Conservation (phyloP, 2,797 vertebrate genomes). For the Xenentodon cancila region DNA sequence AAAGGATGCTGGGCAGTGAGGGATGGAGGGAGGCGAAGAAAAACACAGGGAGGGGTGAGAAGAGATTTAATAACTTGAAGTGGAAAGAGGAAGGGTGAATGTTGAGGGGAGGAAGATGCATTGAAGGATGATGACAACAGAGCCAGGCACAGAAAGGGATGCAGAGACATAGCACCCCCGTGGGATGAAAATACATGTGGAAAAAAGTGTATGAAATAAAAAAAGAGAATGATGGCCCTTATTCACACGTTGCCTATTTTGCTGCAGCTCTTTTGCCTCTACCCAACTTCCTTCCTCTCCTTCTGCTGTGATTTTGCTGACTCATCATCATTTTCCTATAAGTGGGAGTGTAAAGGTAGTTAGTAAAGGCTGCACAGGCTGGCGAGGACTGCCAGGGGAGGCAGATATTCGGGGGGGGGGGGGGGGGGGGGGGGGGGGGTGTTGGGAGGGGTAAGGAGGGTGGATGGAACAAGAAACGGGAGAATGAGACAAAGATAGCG, state of each 20-base stretch:
- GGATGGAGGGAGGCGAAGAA: constrained; percentile 18
- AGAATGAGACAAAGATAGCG: constrained; percentile 69
- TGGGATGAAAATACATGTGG: constrained; percentile 66
- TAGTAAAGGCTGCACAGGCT: constrained; percentile 66
- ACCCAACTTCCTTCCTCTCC: constrained; percentile 32
- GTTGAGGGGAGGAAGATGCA: constrained; percentile 11
- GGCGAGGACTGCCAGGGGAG: constrained; percentile 55
- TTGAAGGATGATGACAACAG: constrained; percentile 64
- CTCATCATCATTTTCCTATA: constrained; percentile 78
- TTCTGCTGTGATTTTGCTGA: constrained; percentile 68
- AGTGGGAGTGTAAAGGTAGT: constrained; percentile 72
- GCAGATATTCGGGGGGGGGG: constrained; percentile 17
- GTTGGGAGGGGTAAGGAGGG: not conserved
- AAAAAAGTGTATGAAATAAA: constrained; percentile 53
- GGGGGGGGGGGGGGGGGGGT: constrained; percentile 9
- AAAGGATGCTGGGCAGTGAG: constrained; percentile 60
- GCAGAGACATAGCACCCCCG: constrained; percentile 56
- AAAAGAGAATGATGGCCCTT: constrained; percentile 72
- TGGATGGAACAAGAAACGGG: constrained; percentile 13
- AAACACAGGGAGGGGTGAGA: constrained; percentile 31
- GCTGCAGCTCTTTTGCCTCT: constrained; percentile 27
- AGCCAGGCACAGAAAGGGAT: constrained; percentile 27
- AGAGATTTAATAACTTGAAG: constrained; percentile 63
- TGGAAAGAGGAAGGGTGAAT: constrained; percentile 1
- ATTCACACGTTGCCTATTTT: constrained; percentile 48